A percentile compares a stretch with the other conserved stretches of the same genome.
Evolutionary conservation across 2,797 vertebrate genomes (phyloP).

Genomic region (Spinus olivaceus): DNA sequence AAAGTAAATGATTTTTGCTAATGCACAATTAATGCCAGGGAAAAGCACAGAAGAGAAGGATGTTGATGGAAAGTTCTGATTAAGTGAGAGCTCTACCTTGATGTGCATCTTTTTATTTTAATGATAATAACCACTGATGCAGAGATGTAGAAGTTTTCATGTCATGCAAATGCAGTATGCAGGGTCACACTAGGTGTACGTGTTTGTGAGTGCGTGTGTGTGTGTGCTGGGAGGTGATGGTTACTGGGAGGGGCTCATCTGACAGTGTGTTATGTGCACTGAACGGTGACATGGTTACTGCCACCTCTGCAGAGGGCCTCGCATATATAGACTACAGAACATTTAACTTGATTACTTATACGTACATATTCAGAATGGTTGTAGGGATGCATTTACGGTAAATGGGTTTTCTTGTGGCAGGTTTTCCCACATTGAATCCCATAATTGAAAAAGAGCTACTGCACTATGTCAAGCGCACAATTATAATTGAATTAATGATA

Average conservation of each 20-base stretch:
- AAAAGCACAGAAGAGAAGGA: constrained; percentile 89
- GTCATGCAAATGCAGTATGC: constrained; percentile 83
- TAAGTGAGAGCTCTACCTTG: constrained; percentile 86
- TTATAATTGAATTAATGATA: constrained; percentile 93
- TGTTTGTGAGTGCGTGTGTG: constrained; percentile 10
- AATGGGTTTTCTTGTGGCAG: constrained; percentile 73
- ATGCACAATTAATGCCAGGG: constrained; percentile 99
- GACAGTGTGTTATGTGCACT: constrained; percentile 85
- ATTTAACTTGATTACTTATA: constrained; percentile 78
- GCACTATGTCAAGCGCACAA: constrained; percentile 84
- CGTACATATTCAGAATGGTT: constrained; percentile 62
- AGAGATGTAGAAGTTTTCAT: constrained; percentile 80
- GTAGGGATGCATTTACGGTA: constrained; percentile 61
- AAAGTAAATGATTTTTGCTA: constrained; percentile 99
- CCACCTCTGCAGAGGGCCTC: constrained; percentile 80
- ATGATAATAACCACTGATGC: constrained; percentile 83
- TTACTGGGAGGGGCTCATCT: constrained; percentile 64
- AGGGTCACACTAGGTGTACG: constrained; percentile 63
- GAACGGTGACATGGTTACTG: constrained; percentile 84
- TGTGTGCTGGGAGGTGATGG: constrained; percentile 62
- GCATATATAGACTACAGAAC: constrained; percentile 78
- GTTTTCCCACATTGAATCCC: constrained; percentile 79
- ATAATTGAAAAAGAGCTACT: constrained; percentile 81
- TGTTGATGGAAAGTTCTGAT: constrained; percentile 92
- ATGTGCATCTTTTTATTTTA: constrained; percentile 79